phyloP scores from a whole-genome alignment of 2,888 invertebrate genomes.

The Operophtera brumata region DNA sequence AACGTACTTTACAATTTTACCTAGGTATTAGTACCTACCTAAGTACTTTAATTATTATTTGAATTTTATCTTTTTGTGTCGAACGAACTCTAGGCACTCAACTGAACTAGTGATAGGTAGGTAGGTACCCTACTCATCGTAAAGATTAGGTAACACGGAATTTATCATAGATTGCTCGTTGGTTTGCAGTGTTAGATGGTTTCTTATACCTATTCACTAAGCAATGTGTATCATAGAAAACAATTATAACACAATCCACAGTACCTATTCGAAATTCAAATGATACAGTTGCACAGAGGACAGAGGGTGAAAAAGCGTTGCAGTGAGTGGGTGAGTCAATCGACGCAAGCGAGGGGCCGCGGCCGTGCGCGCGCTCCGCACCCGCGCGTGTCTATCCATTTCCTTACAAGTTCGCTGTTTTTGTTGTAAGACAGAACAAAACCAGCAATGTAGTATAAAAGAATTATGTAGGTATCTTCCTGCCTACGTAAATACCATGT shows the following conservation, averaged over 20 bases:
- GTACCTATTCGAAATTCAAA: too few relatives aligned
- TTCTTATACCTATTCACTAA: too few relatives aligned
- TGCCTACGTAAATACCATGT: not conserved
- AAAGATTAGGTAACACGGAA: too few relatives aligned
- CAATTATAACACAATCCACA: constrained; percentile 14
- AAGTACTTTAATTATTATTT: too few relatives aligned
- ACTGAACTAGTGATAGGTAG: not conserved
- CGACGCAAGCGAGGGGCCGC: constrained; percentile 6
- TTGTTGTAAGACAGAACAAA: not conserved
- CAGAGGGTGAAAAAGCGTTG: not conserved
- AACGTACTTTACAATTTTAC: too few relatives aligned
- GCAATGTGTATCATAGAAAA: not conserved
- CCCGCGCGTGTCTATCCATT: not conserved
- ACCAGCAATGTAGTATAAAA: not conserved
- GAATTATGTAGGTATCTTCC: not conserved
- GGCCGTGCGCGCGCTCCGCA: not conserved
- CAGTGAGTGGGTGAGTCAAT: not conserved
- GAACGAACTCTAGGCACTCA: too few relatives aligned
- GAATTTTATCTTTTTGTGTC: too few relatives aligned
- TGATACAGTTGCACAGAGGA: too few relatives aligned
- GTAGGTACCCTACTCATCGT: too few relatives aligned
- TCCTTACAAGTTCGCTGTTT: not conserved
- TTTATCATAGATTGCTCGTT: too few relatives aligned
- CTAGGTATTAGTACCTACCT: too few relatives aligned
- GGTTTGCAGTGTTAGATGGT: too few relatives aligned